A percentile compares a stretch with the other conserved stretches of the same genome.
phyloP scores from a whole-genome alignment of 2,888 invertebrate genomes.

The Chloroclysta siterata region DNA sequence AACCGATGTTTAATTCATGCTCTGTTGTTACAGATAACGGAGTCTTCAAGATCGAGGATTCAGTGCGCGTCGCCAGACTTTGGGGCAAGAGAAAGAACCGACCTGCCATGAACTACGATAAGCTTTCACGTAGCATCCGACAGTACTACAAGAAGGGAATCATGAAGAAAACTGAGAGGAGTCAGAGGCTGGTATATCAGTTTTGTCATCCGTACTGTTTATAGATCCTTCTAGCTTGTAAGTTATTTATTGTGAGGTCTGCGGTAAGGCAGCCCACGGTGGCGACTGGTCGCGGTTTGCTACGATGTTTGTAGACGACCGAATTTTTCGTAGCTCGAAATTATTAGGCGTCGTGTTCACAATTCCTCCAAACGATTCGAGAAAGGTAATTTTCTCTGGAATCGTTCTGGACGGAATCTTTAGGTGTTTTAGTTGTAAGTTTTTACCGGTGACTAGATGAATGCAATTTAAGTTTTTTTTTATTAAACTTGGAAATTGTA shows the following conservation, averaged over 20 bases:
- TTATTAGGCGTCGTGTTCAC: conserved; percentile 61
- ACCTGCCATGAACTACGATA: conserved; percentile 99
- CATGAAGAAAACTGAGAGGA: conserved; percentile 99
- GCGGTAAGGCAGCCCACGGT: conserved; percentile 77
- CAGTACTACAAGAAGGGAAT: conserved; percentile 99
- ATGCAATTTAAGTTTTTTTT: conserved; percentile 43
- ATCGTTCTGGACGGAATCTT: conserved; percentile 75
- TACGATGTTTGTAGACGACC: conserved; percentile 64
- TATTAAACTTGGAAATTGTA: conserved; percentile 47
- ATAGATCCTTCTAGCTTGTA: conserved; percentile 77
- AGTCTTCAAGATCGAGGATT: conserved; percentile 99
- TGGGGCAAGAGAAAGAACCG: conserved; percentile 99
- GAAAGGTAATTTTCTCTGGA: conserved; percentile 85
- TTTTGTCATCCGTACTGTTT: conserved; percentile 98
- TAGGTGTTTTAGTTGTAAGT: conserved; percentile 68
- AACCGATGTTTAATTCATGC: conserved; percentile 67
- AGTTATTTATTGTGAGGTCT: conserved; percentile 62
- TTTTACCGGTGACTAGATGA: conserved; percentile 77
- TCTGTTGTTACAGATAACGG: conserved; percentile 88
- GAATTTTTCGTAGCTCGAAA: conserved; percentile 57
- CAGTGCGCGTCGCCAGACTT: conserved; percentile 97
- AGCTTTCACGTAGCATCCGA: conserved; percentile 97
- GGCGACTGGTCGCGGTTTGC: conserved; percentile 70
- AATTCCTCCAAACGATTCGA: conserved; percentile 79
- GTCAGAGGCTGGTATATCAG: conserved; percentile 99